These are phyloP conservation scores for Scrobipalpa costella DNA, from an alignment of 2,888 invertebrate species.

Conservation along the genomic window DNA sequence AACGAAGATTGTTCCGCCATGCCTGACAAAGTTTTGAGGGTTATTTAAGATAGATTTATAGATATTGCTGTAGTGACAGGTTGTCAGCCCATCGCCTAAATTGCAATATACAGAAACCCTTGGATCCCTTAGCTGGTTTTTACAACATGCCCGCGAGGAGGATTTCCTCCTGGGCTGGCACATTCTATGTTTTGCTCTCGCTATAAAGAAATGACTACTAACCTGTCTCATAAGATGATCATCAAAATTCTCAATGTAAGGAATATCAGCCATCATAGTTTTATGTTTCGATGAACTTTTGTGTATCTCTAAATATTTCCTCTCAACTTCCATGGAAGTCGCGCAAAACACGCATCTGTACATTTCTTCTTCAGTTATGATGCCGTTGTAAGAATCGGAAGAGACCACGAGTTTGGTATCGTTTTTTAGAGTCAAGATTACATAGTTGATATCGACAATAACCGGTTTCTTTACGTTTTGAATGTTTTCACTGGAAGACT, in stretches of 20 bases:
- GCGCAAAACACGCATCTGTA: constrained; percentile 59
- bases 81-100: no score
- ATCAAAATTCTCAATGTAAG: constrained; percentile 51
- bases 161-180: no score
- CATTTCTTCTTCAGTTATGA: constrained; percentile 47
- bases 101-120: no score
- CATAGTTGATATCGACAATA: constrained; percentile 38
- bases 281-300: constrained; percentile 47
- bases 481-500: constrained; percentile 22
- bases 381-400: constrained; percentile 59
- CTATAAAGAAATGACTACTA: constrained; percentile 13
- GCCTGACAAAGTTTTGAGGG: no score
- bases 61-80: no score
- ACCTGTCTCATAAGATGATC: constrained; percentile 62
- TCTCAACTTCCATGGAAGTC: constrained; percentile 43
- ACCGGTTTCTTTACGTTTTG: constrained; percentile 17
- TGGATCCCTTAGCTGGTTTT: no score
- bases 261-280: constrained; percentile 44
- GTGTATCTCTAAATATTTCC: constrained; percentile 49
- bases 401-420: constrained; percentile 55
- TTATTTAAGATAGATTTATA: no score
- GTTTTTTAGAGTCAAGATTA: constrained; percentile 57
- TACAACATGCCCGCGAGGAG: no score
- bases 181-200: no score
- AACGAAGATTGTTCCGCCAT: no score